A percentile compares a stretch with the other conserved stretches of the same genome.
Evolutionary conservation across 2,113 vertebrate species (phyloP).

Genomic region (Pangasianodon gigas): DNA sequence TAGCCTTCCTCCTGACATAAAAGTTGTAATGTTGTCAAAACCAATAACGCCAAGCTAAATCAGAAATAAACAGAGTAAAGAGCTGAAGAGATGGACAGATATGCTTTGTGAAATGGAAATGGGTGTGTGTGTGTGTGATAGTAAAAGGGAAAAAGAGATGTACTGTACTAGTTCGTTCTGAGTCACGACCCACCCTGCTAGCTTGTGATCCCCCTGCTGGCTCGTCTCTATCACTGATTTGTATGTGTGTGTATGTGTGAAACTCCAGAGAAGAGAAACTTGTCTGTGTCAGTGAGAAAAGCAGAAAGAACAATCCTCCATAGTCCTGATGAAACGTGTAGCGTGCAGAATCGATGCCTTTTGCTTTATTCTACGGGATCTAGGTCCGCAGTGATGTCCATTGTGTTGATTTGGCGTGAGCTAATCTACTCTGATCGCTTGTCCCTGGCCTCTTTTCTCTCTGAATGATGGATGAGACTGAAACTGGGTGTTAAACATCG

Average conservation of each 20-base stretch:
- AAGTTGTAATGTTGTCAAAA: neutral
- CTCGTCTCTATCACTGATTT: conserved; percentile 3
- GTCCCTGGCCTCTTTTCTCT: conserved; percentile 12
- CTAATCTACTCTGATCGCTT: conserved; percentile 23
- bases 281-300: neutral
- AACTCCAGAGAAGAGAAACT: neutral
- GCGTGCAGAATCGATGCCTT: conserved; percentile 11
- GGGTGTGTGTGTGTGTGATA: neutral
- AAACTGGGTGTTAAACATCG: neutral
- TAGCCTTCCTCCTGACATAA: neutral
- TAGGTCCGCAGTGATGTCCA: neutral
- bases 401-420: conserved; percentile 10
- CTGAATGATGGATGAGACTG: conserved; percentile 20
- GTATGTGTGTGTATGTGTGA: neutral
- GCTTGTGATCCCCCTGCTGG: neutral
- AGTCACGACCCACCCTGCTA: neutral
- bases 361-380: neutral
- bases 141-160: neutral
- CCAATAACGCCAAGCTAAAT: neutral
- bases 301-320: neutral
- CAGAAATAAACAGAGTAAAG: neutral
- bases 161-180: neutral
- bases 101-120: conserved; percentile 17
- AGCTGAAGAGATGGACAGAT: neutral
- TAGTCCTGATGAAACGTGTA: neutral